phyloP scores from a whole-genome alignment of 2,888 invertebrate species.

The Globia sparganii region DNA sequence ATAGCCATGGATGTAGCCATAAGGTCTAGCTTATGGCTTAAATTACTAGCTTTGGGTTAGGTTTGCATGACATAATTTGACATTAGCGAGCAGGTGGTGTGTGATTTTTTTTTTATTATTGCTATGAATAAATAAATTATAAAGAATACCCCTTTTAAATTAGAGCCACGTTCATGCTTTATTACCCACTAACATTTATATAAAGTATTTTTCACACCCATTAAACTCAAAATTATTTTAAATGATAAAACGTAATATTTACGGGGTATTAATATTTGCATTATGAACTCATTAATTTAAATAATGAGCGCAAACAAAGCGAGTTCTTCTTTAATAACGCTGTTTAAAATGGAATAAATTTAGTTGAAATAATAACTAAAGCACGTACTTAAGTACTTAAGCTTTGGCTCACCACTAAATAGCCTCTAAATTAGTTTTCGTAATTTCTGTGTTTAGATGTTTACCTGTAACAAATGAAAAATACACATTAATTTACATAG shows the following conservation, averaged over 20 bases:
- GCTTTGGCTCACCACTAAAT: slow-evolving; percentile 19
- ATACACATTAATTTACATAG: slow-evolving; percentile 36
- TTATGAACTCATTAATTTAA: slow-evolving; percentile 28
- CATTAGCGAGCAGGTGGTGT: background rate
- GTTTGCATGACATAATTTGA: background rate
- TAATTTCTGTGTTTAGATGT: slow-evolving; percentile 9
- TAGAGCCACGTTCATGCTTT: background rate
- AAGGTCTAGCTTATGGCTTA: background rate
- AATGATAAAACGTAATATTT: slow-evolving; percentile 12
- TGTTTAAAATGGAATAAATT: slow-evolving; percentile 32
- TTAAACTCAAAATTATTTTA: background rate
- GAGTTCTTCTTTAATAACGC: slow-evolving; percentile 7
- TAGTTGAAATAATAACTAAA: slow-evolving; percentile 6
- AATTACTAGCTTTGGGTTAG: background rate
- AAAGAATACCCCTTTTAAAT: background rate
- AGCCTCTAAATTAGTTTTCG: slow-evolving; percentile 9
- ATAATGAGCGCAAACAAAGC: slow-evolving; percentile 24
- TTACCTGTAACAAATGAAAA: slow-evolving; percentile 62
- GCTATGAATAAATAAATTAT: background rate
- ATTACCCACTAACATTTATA: background rate
- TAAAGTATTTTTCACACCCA: background rate
- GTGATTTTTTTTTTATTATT: no score
- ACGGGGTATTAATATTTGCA: slow-evolving; percentile 4
- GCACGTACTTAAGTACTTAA: background rate
- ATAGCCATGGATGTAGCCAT: no score